Evolutionary conservation across 1,140 invertebrate species (phyloP).

Genomic region (Cotesia chilonis): DNA sequence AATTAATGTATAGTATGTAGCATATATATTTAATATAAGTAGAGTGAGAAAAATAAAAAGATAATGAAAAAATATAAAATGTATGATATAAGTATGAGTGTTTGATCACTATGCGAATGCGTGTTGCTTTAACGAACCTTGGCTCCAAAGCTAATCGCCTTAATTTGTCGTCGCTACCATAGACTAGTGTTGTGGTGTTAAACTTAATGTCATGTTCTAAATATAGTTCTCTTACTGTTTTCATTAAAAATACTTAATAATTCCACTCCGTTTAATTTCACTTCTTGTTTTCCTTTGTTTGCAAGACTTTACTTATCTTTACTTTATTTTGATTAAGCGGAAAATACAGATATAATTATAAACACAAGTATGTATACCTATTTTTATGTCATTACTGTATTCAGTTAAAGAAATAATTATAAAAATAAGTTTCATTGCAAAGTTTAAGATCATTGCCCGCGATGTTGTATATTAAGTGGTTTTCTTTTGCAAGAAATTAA

Average conservation of each 20-base stretch:
- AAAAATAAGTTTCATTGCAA: too few relatives aligned
- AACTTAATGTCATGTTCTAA: constrained; percentile 43
- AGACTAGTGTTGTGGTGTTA: constrained; percentile 32
- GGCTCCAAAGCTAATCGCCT: constrained; percentile 37
- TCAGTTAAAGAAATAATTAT: too few relatives aligned
- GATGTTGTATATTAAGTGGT: too few relatives aligned
- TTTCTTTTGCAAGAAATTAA: too few relatives aligned
- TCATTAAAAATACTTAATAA: not conserved
- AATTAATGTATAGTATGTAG: too few relatives aligned
- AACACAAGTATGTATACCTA: not conserved
- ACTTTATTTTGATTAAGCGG: not conserved
- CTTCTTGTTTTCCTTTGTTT: not conserved
- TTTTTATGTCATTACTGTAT: too few relatives aligned
- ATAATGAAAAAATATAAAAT: not conserved
- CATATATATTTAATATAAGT: too few relatives aligned
- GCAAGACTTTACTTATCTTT: not conserved
- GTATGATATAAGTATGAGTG: not conserved
- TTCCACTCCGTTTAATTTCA: not conserved
- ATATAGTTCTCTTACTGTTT: constrained; percentile 33
- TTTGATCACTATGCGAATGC: constrained; percentile 31
- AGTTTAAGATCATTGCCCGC: too few relatives aligned
- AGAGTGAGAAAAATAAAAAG: constrained; percentile 1
- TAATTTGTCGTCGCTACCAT: constrained; percentile 40
- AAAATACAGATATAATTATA: not conserved
- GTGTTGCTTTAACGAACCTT: constrained; percentile 36